Evolutionary conservation across 2,797 vertebrate genomes (phyloP), one percentile per base, ranked within the genome.

Genomic region (Myiothlypis coronata): DNA sequence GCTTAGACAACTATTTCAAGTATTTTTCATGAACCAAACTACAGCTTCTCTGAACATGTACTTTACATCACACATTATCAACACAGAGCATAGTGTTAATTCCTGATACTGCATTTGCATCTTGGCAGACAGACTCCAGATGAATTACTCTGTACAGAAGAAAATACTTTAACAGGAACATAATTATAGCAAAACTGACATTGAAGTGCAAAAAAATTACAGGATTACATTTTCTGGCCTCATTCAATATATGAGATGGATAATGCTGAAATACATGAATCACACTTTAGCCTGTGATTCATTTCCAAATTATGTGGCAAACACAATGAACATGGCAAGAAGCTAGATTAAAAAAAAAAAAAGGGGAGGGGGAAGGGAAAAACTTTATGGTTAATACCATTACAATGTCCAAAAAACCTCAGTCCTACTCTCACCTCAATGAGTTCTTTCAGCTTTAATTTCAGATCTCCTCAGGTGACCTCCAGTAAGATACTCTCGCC

Each of bases 281-380:
- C 64, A 56, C 34, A 83, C 46, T 87, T 90, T 3, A 83, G 32
- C 28, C 49, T 78, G 41, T 47, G 35, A 87, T 55, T 89, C 1
- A 70, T 52, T 92, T 81, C 34, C 64, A 92, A 77, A 68, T 91
- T 77, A 46, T 89, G 67, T 41, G 50, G 79, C 55, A 92, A 76
- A 92, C 26, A 64, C 37, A 67, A 12, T 39, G 20, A 86, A 74
- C 1, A 8, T n/a, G n/a, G 24, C 22, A 89, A 88, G 50, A 80
- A 87, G 8, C 18, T 32, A 72, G 16, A 78, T 47, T 7, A 50
- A 46, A 61, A 55, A 69, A 59, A 26, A 57, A 37, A 46, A 23
- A 13, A 7, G 9, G 2, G 5, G 5, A 8, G 9, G 0, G 1
- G 4, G 30, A 34, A 22, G 2, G 6, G 6, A 9, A 1, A 43